Percentiles rank a stretch among this genome's conserved stretches.
Evolutionary conservation across 1,140 invertebrate genomes (phyloP).

Genomic region (Probaryconus sp.): DNA sequence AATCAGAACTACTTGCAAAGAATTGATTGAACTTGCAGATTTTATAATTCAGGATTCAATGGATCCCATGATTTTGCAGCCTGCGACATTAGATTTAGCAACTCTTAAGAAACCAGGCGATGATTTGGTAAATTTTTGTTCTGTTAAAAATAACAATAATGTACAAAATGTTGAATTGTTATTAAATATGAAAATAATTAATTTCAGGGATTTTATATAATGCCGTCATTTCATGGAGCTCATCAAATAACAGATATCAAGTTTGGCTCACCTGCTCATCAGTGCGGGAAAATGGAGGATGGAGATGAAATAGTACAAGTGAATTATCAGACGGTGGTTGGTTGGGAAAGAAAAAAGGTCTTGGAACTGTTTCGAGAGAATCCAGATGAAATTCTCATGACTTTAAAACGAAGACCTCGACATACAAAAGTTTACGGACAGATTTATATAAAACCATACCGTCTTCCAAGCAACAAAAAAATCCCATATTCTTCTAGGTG

Average conservation of each 20-base stretch:
- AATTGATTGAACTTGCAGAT: slow-evolving; percentile 88
- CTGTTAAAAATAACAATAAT: neutral
- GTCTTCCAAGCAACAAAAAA: slow-evolving; percentile 86
- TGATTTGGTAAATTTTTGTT: slow-evolving; percentile 79
- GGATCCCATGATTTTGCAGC: slow-evolving; percentile 93
- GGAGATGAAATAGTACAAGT: slow-evolving; percentile 96
- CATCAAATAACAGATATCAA: slow-evolving; percentile 93
- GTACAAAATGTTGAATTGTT: neutral
- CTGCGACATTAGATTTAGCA: slow-evolving; percentile 90
- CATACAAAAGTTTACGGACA: slow-evolving; percentile 91
- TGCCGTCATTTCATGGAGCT: slow-evolving; percentile 90
- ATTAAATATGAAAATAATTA: neutral
- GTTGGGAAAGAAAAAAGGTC: slow-evolving; percentile 91
- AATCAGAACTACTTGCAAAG: slow-evolving; percentile 84
- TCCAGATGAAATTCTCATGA: slow-evolving; percentile 88
- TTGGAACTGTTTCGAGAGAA: slow-evolving; percentile 87
- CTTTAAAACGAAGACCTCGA: slow-evolving; percentile 89
- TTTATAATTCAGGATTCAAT: slow-evolving; percentile 91
- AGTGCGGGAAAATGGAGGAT: slow-evolving; percentile 92
- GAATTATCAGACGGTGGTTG: slow-evolving; percentile 94
- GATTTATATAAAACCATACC: slow-evolving; percentile 88
- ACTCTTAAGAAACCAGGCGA: slow-evolving; percentile 89
- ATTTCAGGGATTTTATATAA: slow-evolving; percentile 87
- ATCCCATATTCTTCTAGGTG: slow-evolving; percentile 82
- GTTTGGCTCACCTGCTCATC: slow-evolving; percentile 89